phyloP scores from a whole-genome alignment of 2,888 invertebrate species.

The Zelleria hepariella region DNA sequence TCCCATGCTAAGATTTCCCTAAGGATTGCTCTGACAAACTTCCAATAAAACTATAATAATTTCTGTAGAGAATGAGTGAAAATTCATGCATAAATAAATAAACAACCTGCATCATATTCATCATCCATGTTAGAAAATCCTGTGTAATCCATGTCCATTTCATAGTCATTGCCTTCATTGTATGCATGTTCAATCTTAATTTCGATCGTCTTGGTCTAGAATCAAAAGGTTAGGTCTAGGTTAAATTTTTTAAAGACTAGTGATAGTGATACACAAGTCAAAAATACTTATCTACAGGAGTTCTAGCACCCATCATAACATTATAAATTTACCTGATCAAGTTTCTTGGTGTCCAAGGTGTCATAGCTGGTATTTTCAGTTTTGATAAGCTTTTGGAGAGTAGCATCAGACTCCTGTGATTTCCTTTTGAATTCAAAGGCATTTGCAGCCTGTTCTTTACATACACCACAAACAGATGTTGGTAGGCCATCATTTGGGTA shows the following conservation, averaged over 20 bases:
- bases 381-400: constrained; percentile 39
- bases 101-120: not conserved
- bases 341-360: not conserved
- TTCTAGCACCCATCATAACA: not conserved
- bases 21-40: too few species aligned
- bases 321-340: not conserved
- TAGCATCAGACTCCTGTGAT: constrained; percentile 43
- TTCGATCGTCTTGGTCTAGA: not conserved
- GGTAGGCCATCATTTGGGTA: constrained; percentile 52
- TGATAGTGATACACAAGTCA: not conserved
- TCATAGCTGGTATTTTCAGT: constrained; percentile 23
- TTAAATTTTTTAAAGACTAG: not conserved
- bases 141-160: not conserved
- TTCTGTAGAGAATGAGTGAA: too few species aligned
- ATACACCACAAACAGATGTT: constrained; percentile 44
- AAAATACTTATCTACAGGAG: too few species aligned
- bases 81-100: too few species aligned
- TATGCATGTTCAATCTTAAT: not conserved
- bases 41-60: too few species aligned
- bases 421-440: constrained; percentile 54
- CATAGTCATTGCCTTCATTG: not conserved
- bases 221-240: not conserved
- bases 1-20: too few species aligned
- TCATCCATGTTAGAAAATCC: not conserved
- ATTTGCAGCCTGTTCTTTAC: constrained; percentile 43